Percentiles rank a stretch among this genome's conserved stretches.
Conservation (phyloP, 2,113 vertebrate genomes). For the Thamnaconus septentrionalis region DNA sequence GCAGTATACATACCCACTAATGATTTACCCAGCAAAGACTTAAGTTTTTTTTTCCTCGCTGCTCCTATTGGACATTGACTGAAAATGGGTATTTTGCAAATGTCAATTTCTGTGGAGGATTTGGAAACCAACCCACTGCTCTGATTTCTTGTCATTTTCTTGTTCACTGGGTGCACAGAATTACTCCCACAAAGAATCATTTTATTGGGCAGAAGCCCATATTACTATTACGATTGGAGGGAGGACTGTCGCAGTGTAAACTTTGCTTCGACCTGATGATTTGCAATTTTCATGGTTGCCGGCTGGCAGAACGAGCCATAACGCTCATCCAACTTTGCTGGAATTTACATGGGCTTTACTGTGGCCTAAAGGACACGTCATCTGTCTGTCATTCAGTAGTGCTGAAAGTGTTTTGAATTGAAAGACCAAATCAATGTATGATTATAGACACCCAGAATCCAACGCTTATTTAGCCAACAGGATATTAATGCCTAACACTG, state of each 20-base stretch:
- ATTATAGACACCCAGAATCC: too few species aligned
- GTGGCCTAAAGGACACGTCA: too few species aligned
- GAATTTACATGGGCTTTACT: too few species aligned
- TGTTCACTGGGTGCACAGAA: slow-evolving; percentile 3
- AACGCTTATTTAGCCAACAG: too few species aligned
- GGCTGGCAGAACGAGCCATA: not conserved
- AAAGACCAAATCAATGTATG: too few species aligned
- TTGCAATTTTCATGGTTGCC: slow-evolving; percentile 21
- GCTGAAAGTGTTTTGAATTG: too few species aligned
- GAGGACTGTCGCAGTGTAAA: slow-evolving; percentile 8
- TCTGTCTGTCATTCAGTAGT: too few species aligned
- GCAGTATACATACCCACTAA: too few species aligned
- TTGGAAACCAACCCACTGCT: slow-evolving; percentile 17
- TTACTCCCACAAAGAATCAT: slow-evolving; percentile 25
- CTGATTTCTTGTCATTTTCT: slow-evolving; percentile 28
- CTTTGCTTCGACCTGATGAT: slow-evolving; percentile 1
- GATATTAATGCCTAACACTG: too few species aligned
- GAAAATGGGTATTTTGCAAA: slow-evolving; percentile 1
- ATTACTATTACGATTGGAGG: slow-evolving; percentile 21
- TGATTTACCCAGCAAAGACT: too few species aligned
- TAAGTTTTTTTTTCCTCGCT: too few species aligned
- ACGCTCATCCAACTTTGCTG: not conserved
- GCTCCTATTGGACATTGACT: too few species aligned
- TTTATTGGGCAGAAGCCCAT: slow-evolving; percentile 18
- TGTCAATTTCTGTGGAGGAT: slow-evolving; percentile 4